Percentiles rank a stretch among this genome's conserved stretches.
Evolutionary conservation across 2,888 invertebrate genomes (phyloP).

Genomic region (Megaustenia siamemsis): DNA sequence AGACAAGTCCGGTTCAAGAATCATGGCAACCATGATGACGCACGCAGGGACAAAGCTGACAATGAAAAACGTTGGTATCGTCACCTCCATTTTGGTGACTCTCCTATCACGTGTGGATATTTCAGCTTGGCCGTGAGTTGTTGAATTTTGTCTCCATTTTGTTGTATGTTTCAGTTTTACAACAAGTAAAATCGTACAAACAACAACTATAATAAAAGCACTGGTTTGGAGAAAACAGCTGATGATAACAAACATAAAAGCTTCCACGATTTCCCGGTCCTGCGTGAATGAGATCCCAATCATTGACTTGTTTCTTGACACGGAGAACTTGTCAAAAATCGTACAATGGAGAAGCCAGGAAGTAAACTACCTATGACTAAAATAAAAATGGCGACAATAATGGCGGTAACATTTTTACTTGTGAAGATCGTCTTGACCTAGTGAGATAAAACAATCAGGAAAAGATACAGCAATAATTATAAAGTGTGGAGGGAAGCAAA

Average conservation of each 20-base stretch:
- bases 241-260: background rate
- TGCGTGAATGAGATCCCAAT: background rate
- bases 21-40: background rate
- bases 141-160: background rate
- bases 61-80: background rate
- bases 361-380: background rate
- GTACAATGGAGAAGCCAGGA: background rate
- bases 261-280: background rate
- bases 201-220: background rate
- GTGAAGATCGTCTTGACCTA: background rate
- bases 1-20: background rate
- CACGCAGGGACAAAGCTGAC: background rate
- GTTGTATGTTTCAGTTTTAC: background rate
- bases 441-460: no score
- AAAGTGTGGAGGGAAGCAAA: no score
- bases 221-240: background rate
- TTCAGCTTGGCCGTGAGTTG: background rate
- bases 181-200: background rate
- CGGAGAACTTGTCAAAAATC: background rate
- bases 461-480: no score
- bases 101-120: background rate
- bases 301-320: background rate
- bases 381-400: background rate
- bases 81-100: no score
- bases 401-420: background rate